Evolutionary conservation across 2,888 invertebrate species (phyloP).

Genomic region (Flabesymbios commensalis): DNA sequence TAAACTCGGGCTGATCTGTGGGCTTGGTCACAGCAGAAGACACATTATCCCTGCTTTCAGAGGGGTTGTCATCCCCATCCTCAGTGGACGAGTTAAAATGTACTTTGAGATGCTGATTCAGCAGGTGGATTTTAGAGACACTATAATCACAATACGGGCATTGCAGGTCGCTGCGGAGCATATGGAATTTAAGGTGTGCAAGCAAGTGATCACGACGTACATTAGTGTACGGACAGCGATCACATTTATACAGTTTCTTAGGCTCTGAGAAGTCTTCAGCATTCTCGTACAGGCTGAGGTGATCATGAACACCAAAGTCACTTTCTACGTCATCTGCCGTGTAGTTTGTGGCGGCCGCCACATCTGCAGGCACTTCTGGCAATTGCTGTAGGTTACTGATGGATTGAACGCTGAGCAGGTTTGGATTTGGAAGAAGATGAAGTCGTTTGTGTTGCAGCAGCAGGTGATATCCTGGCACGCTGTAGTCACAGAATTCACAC

Average conservation of each 20-base stretch:
- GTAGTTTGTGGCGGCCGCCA: conserved; percentile 57
- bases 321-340: conserved; percentile 35
- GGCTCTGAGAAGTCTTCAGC: conserved; percentile 63
- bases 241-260: conserved; percentile 72
- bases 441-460: conserved; percentile 81
- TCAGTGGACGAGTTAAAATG: conserved; percentile 64
- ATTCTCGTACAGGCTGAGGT: conserved; percentile 50
- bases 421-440: conserved; percentile 65
- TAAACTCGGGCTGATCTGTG: no score
- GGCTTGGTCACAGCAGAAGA: no score
- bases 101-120: conserved; percentile 78
- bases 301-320: conserved; percentile 46
- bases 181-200: conserved; percentile 78
- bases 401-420: conserved; percentile 54
- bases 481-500: conserved; percentile 77
- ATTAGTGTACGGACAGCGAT: conserved; percentile 80
- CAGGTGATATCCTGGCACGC: conserved; percentile 84
- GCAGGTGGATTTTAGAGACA: conserved; percentile 73
- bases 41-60: no score
- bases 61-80: no score
- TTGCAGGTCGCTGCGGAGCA: conserved; percentile 69
- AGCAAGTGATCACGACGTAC: conserved; percentile 74
- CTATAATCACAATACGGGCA: conserved; percentile 85
- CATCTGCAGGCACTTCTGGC: conserved; percentile 65
- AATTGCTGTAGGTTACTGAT: conserved; percentile 52